Evolutionary conservation across 2,113 vertebrate genomes (phyloP), one percentile per base, ranked within the genome.

Genomic region (Prochilodus magdalenae): DNA sequence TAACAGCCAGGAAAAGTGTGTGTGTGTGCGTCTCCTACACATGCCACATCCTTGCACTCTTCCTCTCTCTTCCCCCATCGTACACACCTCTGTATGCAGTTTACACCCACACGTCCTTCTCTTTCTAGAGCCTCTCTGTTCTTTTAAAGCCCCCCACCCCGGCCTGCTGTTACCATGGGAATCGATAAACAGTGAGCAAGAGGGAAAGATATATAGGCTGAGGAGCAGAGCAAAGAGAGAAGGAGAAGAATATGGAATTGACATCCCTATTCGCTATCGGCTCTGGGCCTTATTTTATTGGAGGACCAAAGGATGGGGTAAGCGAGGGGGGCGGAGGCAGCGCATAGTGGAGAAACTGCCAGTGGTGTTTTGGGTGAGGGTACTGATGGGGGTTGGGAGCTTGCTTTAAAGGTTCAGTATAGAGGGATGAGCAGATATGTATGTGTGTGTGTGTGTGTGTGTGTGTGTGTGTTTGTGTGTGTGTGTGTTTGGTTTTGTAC

Each of bases 121-220:
- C 67, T 44, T 73, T 63, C 76, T 79, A 49, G 51, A 76, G 84
- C 73, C 29, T 29, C 65, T 55, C 73, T 77, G 44, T 75, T 73
- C 66, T 47, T 83, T 76, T 57, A 82, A 44, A 66, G 63, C 74
- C 27, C 26, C 57, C 57, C 57, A n/a, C 22, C 57, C 20, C 57
- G 26, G 6, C 29, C 81, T 53, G 1, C 22, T 22, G 71, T 33
- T 85, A 14, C 84, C 77, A 85, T 85, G 75, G 84, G 59, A 75
- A 85, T 72, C 73, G 53, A 75, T 82, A 79, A 82, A 79, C 44
- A 65, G 27, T 49, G 44, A 75, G 73, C 18, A 47, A 74, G 75
- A 73, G 69, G 49, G 76, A 67, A 66, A 77, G 59, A 62, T 47
- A 67, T 63, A 49, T 60, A 77, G 66, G 18, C 26, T 66, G 27